A percentile compares a stretch with the other conserved stretches of the same genome.
Conservation (phyloP, 2,888 invertebrate genomes). For the Pilophorus perplexus region DNA sequence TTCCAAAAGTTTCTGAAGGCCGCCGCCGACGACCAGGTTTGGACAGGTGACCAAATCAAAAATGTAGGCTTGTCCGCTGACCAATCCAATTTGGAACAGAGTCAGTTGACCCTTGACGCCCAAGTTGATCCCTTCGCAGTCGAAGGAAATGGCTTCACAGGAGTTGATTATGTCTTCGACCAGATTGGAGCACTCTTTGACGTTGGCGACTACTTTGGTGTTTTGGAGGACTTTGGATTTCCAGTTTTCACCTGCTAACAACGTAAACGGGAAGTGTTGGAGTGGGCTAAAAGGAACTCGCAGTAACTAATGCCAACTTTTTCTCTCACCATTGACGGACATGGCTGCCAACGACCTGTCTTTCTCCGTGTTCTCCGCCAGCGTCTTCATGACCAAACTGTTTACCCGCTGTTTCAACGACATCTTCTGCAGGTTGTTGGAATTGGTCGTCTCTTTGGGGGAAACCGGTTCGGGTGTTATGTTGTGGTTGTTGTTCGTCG, state of each 20-base stretch:
- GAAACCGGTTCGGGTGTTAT: constrained; percentile 41
- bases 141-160: constrained; percentile 65
- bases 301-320: too few relatives aligned
- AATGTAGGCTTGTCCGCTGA: constrained; percentile 77
- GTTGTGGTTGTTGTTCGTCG: constrained; percentile 29
- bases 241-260: too few relatives aligned
- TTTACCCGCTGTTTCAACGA: constrained; percentile 85
- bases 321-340: constrained; percentile 54
- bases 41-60: constrained; percentile 86
- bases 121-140: constrained; percentile 90
- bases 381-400: constrained; percentile 80
- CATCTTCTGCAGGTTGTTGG: constrained; percentile 61
- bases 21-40: constrained; percentile 71
- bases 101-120: constrained; percentile 86
- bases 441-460: constrained; percentile 50
- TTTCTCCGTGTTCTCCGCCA: constrained; percentile 77
- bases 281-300: too few relatives aligned
- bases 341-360: constrained; percentile 57
- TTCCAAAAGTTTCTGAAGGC: constrained; percentile 76
- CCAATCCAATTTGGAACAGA: constrained; percentile 78
- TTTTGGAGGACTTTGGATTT: constrained; percentile 77
- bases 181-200: constrained; percentile 73
- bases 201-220: constrained; percentile 75
- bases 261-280: too few relatives aligned
- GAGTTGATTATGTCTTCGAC: constrained; percentile 53